phyloP scores from a whole-genome alignment of 1,140 invertebrate genomes.

The Lordiphosa clarofinis region DNA sequence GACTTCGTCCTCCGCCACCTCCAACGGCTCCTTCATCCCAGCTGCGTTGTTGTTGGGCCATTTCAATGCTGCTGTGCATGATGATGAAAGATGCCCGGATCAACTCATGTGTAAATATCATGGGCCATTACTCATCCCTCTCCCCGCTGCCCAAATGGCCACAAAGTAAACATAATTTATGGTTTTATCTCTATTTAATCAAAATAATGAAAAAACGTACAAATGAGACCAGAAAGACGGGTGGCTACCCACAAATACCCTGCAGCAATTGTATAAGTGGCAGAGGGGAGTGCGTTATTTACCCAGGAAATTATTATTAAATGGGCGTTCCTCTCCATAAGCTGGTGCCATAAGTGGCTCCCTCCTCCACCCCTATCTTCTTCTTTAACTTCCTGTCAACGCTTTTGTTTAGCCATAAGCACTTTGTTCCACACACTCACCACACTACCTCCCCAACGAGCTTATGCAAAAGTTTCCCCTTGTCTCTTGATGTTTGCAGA shows the following conservation, averaged over 20 bases:
- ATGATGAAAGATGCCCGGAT: conserved; percentile 34
- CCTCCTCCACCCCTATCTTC: conserved; percentile 5
- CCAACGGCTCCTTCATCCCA: conserved; percentile 55
- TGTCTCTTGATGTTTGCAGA: conserved; percentile 23
- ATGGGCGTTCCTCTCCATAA: conserved; percentile 31
- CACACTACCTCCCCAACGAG: background rate
- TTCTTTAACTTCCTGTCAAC: conserved; percentile 19
- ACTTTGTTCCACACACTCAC: conserved; percentile 19
- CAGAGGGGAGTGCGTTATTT: conserved; percentile 39
- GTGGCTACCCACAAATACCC: conserved; percentile 4
- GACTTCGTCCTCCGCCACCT: conserved; percentile 17
- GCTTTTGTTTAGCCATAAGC: conserved; percentile 11
- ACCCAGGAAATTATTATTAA: conserved; percentile 62
- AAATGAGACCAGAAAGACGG: conserved; percentile 34
- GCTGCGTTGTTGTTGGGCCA: conserved; percentile 68
- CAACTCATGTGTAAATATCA: conserved; percentile 75
- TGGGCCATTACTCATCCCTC: conserved; percentile 63
- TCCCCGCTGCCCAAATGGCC: conserved; percentile 32
- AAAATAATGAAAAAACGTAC: conserved; percentile 65
- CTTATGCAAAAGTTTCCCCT: conserved; percentile 45
- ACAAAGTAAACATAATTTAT: conserved; percentile 70
- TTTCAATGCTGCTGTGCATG: conserved; percentile 26
- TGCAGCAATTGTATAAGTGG: conserved; percentile 4
- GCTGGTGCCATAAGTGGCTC: conserved; percentile 49
- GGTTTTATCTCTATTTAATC: conserved; percentile 73